Conservation (phyloP, 1,140 invertebrate genomes). For the Marisa cornuarietis region DNA sequence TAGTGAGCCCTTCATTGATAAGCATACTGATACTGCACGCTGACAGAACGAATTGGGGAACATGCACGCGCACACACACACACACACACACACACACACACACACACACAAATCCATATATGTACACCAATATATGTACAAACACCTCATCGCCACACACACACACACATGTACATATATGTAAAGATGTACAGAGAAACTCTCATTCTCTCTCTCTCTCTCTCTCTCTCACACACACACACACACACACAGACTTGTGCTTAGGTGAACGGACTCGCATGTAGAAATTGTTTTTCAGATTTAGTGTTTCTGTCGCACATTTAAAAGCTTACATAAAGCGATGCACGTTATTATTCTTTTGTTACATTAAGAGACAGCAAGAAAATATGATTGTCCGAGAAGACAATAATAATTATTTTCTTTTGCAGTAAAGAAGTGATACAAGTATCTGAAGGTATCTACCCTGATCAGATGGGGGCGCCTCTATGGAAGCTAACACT, state of each 20-base stretch:
- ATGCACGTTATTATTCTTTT: neutral
- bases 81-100: neutral
- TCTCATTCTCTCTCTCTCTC: too few species aligned
- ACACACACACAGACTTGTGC: neutral
- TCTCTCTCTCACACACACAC: too few species aligned
- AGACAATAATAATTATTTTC: neutral
- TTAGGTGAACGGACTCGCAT: too few species aligned
- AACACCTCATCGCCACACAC: too few species aligned
- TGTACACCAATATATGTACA: too few species aligned
- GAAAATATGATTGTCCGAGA: neutral
- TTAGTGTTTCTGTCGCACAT: too few species aligned
- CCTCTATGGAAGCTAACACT: slow-evolving; percentile 94
- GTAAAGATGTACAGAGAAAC: too few species aligned
- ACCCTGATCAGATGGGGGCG: slow-evolving; percentile 77
- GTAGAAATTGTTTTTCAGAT: too few species aligned
- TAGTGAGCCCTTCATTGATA: slow-evolving; percentile 30
- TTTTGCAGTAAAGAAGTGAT: slow-evolving; percentile 43
- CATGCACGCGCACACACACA: neutral
- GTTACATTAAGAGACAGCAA: neutral
- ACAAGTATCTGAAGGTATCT: slow-evolving; percentile 52
- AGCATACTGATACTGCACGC: too few species aligned
- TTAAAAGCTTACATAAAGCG: too few species aligned
- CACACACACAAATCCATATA: neutral
- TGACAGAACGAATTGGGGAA: neutral
- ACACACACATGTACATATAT: too few species aligned